Percentiles rank a stretch among this genome's conserved stretches.
phyloP scores from a whole-genome alignment of 2,113 vertebrate species.

The Nothocercus nigrocapillus region DNA sequence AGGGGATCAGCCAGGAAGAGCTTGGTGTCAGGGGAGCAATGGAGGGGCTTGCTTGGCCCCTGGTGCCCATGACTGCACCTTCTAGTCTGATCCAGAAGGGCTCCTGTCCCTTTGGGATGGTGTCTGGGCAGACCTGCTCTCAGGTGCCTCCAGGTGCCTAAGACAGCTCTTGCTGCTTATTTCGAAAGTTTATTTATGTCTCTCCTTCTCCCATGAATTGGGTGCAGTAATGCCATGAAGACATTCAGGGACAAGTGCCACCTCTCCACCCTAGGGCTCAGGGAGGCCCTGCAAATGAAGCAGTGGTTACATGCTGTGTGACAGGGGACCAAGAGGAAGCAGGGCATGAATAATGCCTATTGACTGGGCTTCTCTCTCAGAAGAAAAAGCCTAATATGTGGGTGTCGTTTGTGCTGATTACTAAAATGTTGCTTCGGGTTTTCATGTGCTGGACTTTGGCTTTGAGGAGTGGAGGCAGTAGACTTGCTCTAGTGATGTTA shows the following conservation, averaged over 20 bases:
- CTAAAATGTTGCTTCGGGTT: fast-evolving
- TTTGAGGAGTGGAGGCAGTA: neutral
- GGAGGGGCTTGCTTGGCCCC: neutral
- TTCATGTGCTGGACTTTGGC: neutral
- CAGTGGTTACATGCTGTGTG: fast-evolving
- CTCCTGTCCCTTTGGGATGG: neutral
- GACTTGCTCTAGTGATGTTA: neutral
- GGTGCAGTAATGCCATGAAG: neutral
- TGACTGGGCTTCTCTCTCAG: neutral
- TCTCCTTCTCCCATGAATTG: fast-evolving
- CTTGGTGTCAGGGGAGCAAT: neutral
- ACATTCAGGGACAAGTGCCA: neutral
- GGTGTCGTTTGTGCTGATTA: neutral
- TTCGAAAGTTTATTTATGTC: neutral
- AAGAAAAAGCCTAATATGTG: neutral
- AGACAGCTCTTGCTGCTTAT: neutral
- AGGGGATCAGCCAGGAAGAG: neutral
- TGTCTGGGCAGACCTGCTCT: neutral
- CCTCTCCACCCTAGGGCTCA: neutral
- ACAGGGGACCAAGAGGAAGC: neutral
- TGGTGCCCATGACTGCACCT: neutral
- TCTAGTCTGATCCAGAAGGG: neutral
- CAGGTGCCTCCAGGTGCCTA: fast-evolving
- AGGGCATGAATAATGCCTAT: neutral
- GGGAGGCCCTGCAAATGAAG: neutral